Evolutionary conservation across 2,888 invertebrate species (phyloP).

Genomic region (Scaptomyza caliginosa): DNA sequence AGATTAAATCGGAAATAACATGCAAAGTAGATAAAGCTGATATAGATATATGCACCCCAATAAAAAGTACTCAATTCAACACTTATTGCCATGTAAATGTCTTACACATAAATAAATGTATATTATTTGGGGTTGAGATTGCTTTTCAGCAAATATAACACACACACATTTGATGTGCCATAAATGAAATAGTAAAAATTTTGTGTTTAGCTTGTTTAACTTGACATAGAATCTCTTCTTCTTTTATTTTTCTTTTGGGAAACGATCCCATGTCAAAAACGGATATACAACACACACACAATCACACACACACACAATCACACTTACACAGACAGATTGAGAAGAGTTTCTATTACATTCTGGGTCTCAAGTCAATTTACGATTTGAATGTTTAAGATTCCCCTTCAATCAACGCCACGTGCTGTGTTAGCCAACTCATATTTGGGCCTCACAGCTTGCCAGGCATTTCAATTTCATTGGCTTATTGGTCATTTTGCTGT

Average conservation of each 20-base stretch:
- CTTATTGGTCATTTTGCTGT: slow-evolving; percentile 41
- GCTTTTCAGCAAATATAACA: neutral
- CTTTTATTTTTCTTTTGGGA: neutral
- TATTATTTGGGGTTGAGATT: neutral
- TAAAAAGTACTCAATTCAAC: neutral
- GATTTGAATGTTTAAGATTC: slow-evolving; percentile 35
- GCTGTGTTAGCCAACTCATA: slow-evolving; percentile 37
- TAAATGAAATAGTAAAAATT: slow-evolving; percentile 40
- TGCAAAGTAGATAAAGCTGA: slow-evolving; percentile 1
- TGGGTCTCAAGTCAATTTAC: slow-evolving; percentile 36
- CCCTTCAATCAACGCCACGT: slow-evolving; percentile 45
- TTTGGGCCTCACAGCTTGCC: slow-evolving; percentile 34
- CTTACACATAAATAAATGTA: neutral
- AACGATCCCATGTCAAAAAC: slow-evolving; percentile 30
- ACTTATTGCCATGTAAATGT: neutral
- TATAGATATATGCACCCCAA: neutral
- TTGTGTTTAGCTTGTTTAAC: slow-evolving; percentile 33
- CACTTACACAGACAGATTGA: slow-evolving; percentile 12
- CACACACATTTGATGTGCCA: slow-evolving; percentile 4
- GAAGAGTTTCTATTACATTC: slow-evolving; percentile 42
- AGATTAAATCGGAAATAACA: slow-evolving; percentile 6
- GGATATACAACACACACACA: slow-evolving; percentile 26
- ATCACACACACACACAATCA: neutral
- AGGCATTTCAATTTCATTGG: slow-evolving; percentile 50
- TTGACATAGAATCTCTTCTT: slow-evolving; percentile 37